These are phyloP conservation scores for Marmota flaviventris DNA, from an alignment of 2,113 vertebrate genomes.

Conservation along the genomic window DNA sequence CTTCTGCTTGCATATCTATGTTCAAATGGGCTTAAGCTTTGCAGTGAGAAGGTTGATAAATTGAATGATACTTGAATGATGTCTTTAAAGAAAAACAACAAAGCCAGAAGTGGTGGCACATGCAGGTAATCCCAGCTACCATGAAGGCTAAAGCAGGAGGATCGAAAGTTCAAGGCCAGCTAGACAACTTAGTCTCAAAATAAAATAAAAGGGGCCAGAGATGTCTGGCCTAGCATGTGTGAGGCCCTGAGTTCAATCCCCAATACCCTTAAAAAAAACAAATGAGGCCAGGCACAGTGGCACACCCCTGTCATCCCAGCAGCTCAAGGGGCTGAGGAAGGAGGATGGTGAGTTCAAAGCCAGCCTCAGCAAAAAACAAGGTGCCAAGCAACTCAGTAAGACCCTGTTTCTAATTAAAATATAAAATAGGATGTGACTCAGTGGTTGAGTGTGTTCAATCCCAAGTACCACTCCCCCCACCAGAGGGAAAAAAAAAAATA, in stretches of 20 bases:
- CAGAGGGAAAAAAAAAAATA: neutral
- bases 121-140: neutral
- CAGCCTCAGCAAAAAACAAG: neutral
- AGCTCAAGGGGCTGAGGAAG: neutral
- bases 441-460: neutral
- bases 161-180: neutral
- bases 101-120: neutral
- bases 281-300: too few species aligned
- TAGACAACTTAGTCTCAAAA: neutral
- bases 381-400: neutral
- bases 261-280: too few species aligned
- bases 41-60: neutral
- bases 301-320: neutral
- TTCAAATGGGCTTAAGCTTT: neutral
- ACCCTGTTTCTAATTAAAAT: neutral
- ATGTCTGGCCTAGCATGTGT: too few species aligned
- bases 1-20: neutral
- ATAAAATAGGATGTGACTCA: neutral
- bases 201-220: too few species aligned
- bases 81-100: conserved; percentile 45
- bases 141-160: neutral
- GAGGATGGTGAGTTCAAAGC: neutral
- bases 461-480: neutral
- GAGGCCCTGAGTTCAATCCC: too few species aligned
- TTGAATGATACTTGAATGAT: neutral